Evolutionary conservation across 1,140 invertebrate species (phyloP).

Genomic region (Ladona fulva): DNA sequence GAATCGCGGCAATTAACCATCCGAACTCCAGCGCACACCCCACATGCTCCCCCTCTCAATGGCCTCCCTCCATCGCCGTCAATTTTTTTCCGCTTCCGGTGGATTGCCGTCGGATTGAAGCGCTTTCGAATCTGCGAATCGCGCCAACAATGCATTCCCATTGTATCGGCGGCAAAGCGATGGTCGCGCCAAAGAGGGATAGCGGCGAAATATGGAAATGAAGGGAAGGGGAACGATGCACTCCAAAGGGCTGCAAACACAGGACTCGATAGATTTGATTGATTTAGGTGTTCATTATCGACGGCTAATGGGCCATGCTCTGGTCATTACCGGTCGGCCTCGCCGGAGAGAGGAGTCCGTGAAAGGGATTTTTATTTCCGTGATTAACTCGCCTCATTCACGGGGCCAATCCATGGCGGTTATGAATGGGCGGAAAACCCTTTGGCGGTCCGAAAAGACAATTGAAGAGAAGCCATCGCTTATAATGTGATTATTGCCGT

Average conservation of each 20-base stretch:
- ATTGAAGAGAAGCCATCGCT: neutral
- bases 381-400: neutral
- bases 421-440: neutral
- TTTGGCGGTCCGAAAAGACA: neutral
- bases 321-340: neutral
- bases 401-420: neutral
- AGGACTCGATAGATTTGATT: neutral
- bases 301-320: neutral
- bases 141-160: neutral
- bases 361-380: neutral
- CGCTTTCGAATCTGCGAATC: neutral
- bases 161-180: neutral
- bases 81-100: neutral
- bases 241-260: neutral
- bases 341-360: too few species aligned
- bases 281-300: constrained; percentile 5
- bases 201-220: neutral
- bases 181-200: neutral
- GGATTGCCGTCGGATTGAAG: neutral
- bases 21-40: neutral
- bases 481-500: neutral
- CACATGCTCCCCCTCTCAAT: neutral
- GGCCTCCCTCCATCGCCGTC: neutral
- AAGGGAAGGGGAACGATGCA: neutral
- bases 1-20: neutral